phyloP scores from a whole-genome alignment of 2,888 invertebrate species.

The Zelleria hepariella region DNA sequence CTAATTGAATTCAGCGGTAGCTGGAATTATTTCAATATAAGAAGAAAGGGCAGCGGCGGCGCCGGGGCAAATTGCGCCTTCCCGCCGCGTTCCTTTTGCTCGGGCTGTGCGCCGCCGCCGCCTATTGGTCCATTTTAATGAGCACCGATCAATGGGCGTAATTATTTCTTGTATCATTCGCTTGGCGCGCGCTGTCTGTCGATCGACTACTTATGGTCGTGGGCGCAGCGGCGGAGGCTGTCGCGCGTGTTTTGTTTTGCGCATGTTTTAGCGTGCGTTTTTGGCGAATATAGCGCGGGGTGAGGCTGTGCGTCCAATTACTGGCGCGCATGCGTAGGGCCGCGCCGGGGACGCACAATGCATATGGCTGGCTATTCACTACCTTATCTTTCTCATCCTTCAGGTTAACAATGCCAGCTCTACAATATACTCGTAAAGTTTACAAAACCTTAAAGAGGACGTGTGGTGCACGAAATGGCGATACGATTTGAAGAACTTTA shows the following conservation, averaged over 20 bases:
- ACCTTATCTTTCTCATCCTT: conserved; percentile 24
- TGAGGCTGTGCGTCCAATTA: conserved; percentile 13
- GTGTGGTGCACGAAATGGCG: too few species aligned
- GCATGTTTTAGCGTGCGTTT: conserved; percentile 49
- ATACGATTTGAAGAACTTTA: too few species aligned
- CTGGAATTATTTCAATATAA: conserved; percentile 49
- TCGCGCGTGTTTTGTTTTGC: conserved; percentile 14
- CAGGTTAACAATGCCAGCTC: too few species aligned
- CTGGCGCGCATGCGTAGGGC: conserved; percentile 1
- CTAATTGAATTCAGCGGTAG: conserved; percentile 56
- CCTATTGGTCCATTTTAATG: conserved; percentile 63
- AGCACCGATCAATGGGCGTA: conserved; percentile 68
- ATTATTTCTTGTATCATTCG: conserved; percentile 67
- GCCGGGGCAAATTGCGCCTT: conserved; percentile 57
- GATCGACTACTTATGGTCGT: conserved; percentile 43
- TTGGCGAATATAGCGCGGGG: conserved; percentile 49
- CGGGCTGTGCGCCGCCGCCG: conserved; percentile 26
- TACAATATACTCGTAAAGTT: too few species aligned
- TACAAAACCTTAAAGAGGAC: too few species aligned
- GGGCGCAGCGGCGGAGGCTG: background rate
- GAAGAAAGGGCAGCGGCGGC: conserved; percentile 51
- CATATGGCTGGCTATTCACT: conserved; percentile 26
- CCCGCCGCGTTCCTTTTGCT: conserved; percentile 45
- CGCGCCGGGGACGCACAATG: conserved; percentile 38
- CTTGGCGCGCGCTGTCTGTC: conserved; percentile 49